Evolutionary conservation across 2,797 vertebrate genomes (phyloP), one percentile per base, ranked within the genome.

Genomic region (Onychomys torridus): DNA sequence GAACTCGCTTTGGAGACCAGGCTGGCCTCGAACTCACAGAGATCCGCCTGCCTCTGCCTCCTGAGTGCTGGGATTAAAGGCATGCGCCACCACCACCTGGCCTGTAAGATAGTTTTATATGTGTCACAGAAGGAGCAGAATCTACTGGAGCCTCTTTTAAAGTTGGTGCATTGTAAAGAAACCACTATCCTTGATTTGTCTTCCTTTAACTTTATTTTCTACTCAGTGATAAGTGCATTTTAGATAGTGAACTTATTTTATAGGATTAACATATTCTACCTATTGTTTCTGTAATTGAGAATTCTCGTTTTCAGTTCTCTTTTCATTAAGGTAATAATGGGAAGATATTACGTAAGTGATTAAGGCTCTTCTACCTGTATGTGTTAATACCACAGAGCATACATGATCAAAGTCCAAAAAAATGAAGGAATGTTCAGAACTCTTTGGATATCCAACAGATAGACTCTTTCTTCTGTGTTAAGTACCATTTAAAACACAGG

Each of bases 231-330:
- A 90, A 73, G 77, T 81, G 27, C 5, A 76, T 90, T 65, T 89
- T 21, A 4, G 27, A 79, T 76, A 91, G 67, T 84, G 69, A 95
- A 32, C 19, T 91, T 94, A 40, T 95, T 92, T 93, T 37, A 81
- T 25, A 37, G 12, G 5, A 78, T 1, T 95, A 71, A 5, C 1
- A 49, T 5, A 55, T 77, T 90, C 34, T 89, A 19, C 37, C 32
- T 89, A 25, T 55, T 79, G 10, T 6, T 82, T 97, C 83, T 79
- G 19, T 86, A 89, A 32, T 49, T 89, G 59, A 93, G 21, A 86
- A 16, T 34, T 65, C 40, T 81, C 17, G 5, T 65, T 14, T 91
- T 25, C 1, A 71, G 27, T 67, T 95, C 4, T 96, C 57, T 46
- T 93, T 96, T 27, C 16, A 40, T 93, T 69, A 23, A 49, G 7